Evolutionary conservation across 2,888 invertebrate species (phyloP), one percentile per base, ranked within the genome.

Genomic region (Tetramorium bicarinatum): DNA sequence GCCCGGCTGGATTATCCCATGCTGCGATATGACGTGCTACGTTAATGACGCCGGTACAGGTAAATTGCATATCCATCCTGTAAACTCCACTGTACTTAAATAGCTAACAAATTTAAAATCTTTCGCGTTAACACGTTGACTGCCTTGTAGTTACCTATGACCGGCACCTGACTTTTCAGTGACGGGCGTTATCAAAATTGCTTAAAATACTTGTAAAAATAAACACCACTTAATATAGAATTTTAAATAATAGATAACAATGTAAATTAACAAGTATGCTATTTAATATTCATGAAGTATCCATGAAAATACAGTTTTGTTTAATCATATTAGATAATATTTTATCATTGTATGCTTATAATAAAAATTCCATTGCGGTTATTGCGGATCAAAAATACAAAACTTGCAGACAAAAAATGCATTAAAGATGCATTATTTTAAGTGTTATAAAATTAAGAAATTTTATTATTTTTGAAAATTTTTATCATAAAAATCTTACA

Each of bases 1-100:
- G 72, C 29, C 13, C 44, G 34, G 47, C 56, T 59, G 34, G 29
- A 79, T 47, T 29, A 52, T 79, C 71, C 56, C 8, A 6, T 67
- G n/a, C 18, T 38, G 44, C 44, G 38, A 38, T 76, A 52, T 15
- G 21, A 0, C 56, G 15, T 11, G 29, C 9, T 54, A 41, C 54
- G 29, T 41, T 67, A 47, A 71, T 59, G n/a, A 56, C 47, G 34
- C 13, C 3, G 13, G 8, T 13, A 3, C 21, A 38, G 1, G 15
- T 64, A 25, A 52, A 54, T 41, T n/a, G 79, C 47, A 13, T 34
- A 34, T 2, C 29, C 21, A 29, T 59, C 47, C 21, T n/a, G n/a
- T 34, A 34, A 21, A 3, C 34, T 34, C 4, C 18, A 15, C 38
- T 38, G 21, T 21, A 25, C 8, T 15, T 52, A 52, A 67, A 67